Evolutionary conservation across 2,888 invertebrate genomes (phyloP).

Genomic region (Drosophila kokeensis): DNA sequence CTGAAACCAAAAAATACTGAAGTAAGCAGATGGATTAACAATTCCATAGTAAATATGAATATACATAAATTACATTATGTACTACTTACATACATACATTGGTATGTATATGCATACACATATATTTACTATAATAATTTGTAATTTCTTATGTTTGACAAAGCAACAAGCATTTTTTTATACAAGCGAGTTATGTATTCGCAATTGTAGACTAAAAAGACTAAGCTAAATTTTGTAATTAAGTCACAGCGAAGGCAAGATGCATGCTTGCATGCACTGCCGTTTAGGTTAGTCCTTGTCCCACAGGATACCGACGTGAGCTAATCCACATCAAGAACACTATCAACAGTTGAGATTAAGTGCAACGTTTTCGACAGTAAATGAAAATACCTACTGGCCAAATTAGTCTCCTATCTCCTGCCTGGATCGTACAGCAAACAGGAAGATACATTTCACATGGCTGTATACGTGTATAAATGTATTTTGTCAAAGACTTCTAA

Average conservation of each 20-base stretch:
- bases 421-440: conserved; percentile 18
- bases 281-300: conserved; percentile 32
- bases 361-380: conserved; percentile 32
- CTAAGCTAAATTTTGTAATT: conserved; percentile 69
- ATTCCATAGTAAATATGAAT: conserved; percentile 59
- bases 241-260: conserved; percentile 49
- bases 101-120: conserved; percentile 28
- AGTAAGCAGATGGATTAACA: conserved; percentile 57
- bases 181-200: conserved; percentile 38
- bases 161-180: conserved; percentile 23
- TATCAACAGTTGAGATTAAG: conserved; percentile 34
- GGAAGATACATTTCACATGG: conserved; percentile 54
- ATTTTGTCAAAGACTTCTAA: conserved; percentile 75
- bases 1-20: conserved; percentile 74
- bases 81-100: conserved; percentile 28
- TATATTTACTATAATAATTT: conserved; percentile 41
- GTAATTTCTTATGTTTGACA: conserved; percentile 54
- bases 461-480: conserved; percentile 75
- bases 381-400: conserved; percentile 60
- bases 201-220: conserved; percentile 41
- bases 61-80: conserved; percentile 17
- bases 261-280: conserved; percentile 11
- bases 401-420: conserved; percentile 64
- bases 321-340: conserved; percentile 15
- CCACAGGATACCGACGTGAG: conserved; percentile 9